These are phyloP conservation scores for Mya arenaria DNA, from an alignment of 1,140 invertebrate genomes.

Conservation along the genomic window DNA sequence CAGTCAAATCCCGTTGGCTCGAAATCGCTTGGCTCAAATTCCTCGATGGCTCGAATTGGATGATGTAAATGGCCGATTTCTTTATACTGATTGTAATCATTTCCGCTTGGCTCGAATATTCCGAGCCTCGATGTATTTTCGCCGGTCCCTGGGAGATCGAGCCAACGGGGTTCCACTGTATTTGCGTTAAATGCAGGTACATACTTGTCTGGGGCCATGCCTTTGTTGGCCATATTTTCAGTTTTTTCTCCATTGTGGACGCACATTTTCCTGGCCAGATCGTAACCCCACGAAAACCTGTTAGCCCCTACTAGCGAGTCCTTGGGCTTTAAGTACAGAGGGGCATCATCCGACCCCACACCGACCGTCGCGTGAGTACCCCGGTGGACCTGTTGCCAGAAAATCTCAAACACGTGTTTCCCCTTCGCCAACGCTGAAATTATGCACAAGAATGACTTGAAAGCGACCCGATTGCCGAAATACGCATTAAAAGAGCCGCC, in stretches of 20 bases:
- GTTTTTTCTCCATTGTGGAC: neutral
- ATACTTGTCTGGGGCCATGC: constrained; percentile 10
- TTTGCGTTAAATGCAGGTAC: too few species aligned
- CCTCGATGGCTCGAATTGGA: too few species aligned
- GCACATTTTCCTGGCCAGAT: constrained; percentile 13
- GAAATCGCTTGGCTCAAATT: too few species aligned
- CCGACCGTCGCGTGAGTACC: constrained; percentile 46
- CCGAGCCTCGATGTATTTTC: too few species aligned
- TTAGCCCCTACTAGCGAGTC: constrained; percentile 45
- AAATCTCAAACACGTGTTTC: constrained; percentile 59
- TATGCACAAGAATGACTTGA: too few species aligned
- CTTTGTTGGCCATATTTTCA: neutral
- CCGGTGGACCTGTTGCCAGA: constrained; percentile 38
- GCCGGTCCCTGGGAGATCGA: too few species aligned
- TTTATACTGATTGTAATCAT: too few species aligned
- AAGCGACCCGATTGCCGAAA: too few species aligned
- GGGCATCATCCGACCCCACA: constrained; percentile 27
- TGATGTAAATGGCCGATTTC: too few species aligned
- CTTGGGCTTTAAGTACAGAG: constrained; percentile 42
- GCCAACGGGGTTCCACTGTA: too few species aligned
- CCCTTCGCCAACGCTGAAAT: constrained; percentile 29
- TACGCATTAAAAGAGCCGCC: neutral
- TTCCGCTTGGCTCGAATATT: too few species aligned
- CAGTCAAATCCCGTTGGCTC: too few species aligned
- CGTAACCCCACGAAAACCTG: constrained; percentile 51